Conservation (phyloP, 2,888 invertebrate genomes). For the Notodonta ziczac region DNA sequence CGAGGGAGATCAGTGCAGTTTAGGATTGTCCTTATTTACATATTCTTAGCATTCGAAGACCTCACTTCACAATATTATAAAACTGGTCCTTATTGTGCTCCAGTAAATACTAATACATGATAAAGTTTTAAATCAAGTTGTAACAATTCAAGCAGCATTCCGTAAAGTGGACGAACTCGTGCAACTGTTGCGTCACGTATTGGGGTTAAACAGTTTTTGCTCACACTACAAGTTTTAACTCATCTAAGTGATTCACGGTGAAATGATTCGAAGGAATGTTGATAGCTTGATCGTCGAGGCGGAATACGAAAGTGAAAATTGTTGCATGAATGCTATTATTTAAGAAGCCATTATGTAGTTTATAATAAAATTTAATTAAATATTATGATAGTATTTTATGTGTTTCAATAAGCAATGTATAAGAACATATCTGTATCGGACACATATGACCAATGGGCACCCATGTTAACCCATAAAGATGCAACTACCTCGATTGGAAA, state of each 20-base stretch:
- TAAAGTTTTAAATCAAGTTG: background rate
- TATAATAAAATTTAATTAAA: slow-evolving; percentile 20
- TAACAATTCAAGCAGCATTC: slow-evolving; percentile 13
- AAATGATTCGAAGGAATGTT: slow-evolving; percentile 41
- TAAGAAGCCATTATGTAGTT: slow-evolving; percentile 36
- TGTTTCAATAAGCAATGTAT: too few species aligned
- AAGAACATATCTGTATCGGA: too few species aligned
- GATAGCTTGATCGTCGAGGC: slow-evolving; percentile 37
- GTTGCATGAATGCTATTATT: slow-evolving; percentile 17
- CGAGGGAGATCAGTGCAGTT: background rate
- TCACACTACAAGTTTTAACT: slow-evolving; percentile 13
- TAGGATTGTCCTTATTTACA: background rate
- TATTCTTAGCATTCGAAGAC: background rate
- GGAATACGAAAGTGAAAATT: slow-evolving; percentile 46
- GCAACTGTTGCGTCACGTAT: background rate
- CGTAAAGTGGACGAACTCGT: background rate
- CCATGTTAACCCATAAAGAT: too few species aligned
- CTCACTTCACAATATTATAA: background rate
- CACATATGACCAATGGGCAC: too few species aligned
- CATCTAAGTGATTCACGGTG: slow-evolving; percentile 30
- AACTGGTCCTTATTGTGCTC: background rate
- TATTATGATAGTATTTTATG: too few species aligned
- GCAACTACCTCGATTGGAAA: too few species aligned
- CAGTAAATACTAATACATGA: background rate
- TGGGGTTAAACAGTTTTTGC: background rate